Evolutionary conservation across 2,113 vertebrate genomes (phyloP).

Genomic region (Ibidorhyncha struthersii): DNA sequence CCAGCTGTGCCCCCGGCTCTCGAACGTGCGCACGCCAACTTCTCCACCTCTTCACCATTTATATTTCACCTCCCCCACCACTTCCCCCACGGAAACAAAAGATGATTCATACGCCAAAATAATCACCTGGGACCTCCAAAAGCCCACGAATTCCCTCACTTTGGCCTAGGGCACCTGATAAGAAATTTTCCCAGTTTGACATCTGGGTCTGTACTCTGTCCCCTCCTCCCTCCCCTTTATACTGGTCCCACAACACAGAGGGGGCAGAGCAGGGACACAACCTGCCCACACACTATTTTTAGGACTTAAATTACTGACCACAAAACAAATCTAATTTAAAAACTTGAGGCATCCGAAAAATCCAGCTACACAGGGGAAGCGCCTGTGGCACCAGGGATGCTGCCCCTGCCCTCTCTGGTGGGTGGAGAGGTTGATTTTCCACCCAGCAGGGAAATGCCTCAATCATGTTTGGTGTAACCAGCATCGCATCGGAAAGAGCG

Average conservation of each 20-base stretch:
- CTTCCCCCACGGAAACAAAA: constrained; percentile 29
- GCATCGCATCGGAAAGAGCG: not conserved
- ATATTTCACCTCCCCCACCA: not conserved
- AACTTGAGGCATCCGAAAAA: not conserved
- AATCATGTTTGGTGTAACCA: not conserved
- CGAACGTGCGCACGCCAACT: not conserved
- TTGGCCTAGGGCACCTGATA: not conserved
- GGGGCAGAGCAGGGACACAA: not conserved
- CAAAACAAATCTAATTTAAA: not conserved
- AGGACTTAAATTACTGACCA: not conserved
- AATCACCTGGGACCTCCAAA: not conserved
- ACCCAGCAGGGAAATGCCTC: not conserved
- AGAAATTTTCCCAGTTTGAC: not conserved
- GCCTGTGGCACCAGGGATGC: not conserved
- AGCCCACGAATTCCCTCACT: not conserved
- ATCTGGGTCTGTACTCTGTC: not conserved
- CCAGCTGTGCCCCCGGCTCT: not conserved
- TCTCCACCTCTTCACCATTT: not conserved
- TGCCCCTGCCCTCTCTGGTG: not conserved
- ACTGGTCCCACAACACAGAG: not conserved
- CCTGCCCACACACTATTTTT: not conserved
- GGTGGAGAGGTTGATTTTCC: not conserved
- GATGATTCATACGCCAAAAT: constrained; percentile 38
- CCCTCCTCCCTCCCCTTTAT: not conserved
- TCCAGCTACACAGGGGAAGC: not conserved